Base-by-base conservation (phyloP, 64 coral and sea anemone species). In the Trachythela sp. region DNA sequence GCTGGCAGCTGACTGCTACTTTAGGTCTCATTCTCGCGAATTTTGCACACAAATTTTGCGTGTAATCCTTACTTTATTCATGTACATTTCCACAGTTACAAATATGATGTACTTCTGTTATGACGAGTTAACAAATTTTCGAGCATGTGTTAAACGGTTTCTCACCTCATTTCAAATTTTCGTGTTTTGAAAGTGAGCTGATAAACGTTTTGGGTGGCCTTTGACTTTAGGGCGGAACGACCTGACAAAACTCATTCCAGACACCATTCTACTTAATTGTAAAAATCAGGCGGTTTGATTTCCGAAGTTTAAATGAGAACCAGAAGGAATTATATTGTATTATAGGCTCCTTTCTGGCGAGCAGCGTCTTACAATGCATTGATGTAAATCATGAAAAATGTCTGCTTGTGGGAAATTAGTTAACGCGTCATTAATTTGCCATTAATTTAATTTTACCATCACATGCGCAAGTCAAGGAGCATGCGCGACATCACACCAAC, bases 151-250 rank as follows among this genome's bases (percentile, higher is more conserved):
- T 80, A 80, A 80, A 39, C 75, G 75, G 33, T 80, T 80, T 80
- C 37, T 35, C 75, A 80, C 75, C 33, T 77, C 71, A 34, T 77
- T 77, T 36, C 36, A 6, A 77, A 77, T 38, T 36, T 32, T 80
- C 13, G 13, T 15, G 27, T 15, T 80, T 35, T 80, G 20, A 15
- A 39, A 80, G 75, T 37, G 37, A 80, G 75, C 15, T 37, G 75
- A 80, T 39, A 80, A 64, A 64, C 56, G 56, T 64, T 64, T 64
- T 64, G 75, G 75, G 75, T 80, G 75, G 75, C 75, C 75, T 80
- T 80, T 80, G 75, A 39, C 75, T 80, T 80, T 37, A 80, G 37
- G 75, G 75, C 75, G 75, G 75, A 39, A 4, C 31, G 15, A 80
- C 20, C 75, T 35, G 33, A 80, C 37, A 36, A 35, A 35, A 35